Evolutionary conservation across 1,140 invertebrate species (phyloP).

Genomic region (Drosophila pandora): DNA sequence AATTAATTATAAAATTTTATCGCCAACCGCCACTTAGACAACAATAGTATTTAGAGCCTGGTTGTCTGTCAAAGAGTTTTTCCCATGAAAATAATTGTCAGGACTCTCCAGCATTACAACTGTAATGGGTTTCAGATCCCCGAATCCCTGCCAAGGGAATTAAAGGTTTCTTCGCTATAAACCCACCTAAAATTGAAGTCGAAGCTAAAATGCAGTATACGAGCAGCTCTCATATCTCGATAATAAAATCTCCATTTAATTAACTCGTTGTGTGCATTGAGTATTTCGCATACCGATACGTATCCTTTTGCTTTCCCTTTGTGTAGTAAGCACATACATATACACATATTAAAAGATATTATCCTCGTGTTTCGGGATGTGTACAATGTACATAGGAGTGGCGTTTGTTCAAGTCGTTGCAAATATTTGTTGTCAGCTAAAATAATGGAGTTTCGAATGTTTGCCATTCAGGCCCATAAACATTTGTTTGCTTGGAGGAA

Average conservation of each 20-base stretch:
- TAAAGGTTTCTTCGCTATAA: neutral
- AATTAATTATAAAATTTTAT: no score
- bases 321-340: neutral
- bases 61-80: neutral
- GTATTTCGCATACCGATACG: conserved; percentile 21
- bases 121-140: neutral
- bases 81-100: neutral
- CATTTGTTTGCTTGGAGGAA: conserved; percentile 37
- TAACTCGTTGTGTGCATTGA: conserved; percentile 37
- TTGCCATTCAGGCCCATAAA: conserved; percentile 57
- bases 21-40: no score
- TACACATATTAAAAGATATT: conserved; percentile 1
- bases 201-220: neutral
- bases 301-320: conserved; percentile 18
- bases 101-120: neutral
- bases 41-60: no score
- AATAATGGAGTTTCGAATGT: conserved; percentile 66
- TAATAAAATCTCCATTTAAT: conserved; percentile 58
- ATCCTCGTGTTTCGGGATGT: neutral
- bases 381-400: conserved; percentile 10
- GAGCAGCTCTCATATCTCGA: neutral
- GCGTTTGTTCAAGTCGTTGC: conserved; percentile 20
- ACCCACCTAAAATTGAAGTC: neutral
- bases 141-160: neutral
- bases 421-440: conserved; percentile 64